Base-by-base conservation (phyloP, 1,140 invertebrate genomes). In the Drosophila bocqueti region DNA sequence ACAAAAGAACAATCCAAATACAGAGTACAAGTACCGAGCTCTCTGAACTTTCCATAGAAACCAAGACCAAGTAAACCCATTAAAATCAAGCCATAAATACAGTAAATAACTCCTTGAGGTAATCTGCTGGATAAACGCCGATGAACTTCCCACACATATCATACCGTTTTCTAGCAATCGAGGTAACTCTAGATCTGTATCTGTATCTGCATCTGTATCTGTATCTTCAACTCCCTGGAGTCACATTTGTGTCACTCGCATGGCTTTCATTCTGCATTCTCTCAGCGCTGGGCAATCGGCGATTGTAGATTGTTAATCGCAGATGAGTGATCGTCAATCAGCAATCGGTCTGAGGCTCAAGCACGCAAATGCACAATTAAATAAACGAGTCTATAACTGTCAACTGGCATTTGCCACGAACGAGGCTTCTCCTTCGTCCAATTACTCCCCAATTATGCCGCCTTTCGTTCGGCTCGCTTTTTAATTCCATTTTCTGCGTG, bases 291-390 rank as follows among this genome's bases (percentile, higher is more conserved):
- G 40, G 11, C 54, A 36, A 59, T 50, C n/a, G 57, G 5, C 59
- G 31, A 50, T 40, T 26, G 34, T 16, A 9, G 66, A 65, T 66
- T 49, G 66, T n/a, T 29, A 6, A 52, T 65, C n/a, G 18, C 9
- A 59, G n/a, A 34, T 40, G 43, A 13, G 29, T 34, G 26, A 52
- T 31, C 26, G 50, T 45, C 42, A 63, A 40, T 40, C 29, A 11
- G 16, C 40, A 21, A 24, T 34, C 38, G 9, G 29, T 16, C 21
- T 21, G 2, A 18, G 34, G 16, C 40, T 59, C 42, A 38, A 60
- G 69, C 83, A 85, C 83, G 83, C 83, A 85, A 85, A 86, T 85
- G 69, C 64, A 82, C 75, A 86, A 85, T 86, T 85, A 86, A 86
- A 78, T 69, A 78, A 78, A 63, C 75, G 64, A 68, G 78, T 67